These are phyloP conservation scores for Andrena praecox DNA, from an alignment of 2,888 invertebrate species.

Conservation along the genomic window DNA sequence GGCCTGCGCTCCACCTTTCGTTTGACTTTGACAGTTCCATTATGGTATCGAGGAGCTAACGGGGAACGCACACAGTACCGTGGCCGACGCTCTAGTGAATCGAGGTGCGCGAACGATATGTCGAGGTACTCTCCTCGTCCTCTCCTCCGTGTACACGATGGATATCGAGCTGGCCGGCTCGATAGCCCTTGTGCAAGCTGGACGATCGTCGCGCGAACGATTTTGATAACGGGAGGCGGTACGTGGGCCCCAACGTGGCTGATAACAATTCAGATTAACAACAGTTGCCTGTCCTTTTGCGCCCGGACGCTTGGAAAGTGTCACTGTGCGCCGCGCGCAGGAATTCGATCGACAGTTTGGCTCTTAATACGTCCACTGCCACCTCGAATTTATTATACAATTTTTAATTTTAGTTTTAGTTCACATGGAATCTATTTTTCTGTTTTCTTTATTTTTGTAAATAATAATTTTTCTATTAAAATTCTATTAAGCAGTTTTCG, in stretches of 20 bases:
- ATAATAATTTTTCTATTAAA: too few species aligned
- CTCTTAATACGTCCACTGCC: too few species aligned
- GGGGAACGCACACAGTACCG: slow-evolving; percentile 73
- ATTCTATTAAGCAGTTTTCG: too few species aligned
- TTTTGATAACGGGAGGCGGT: neutral
- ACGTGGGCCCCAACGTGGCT: neutral
- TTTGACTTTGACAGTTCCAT: slow-evolving; percentile 83
- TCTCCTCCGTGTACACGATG: slow-evolving; percentile 9
- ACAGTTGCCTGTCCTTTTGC: too few species aligned
- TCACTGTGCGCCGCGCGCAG: too few species aligned
- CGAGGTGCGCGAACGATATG: slow-evolving; percentile 71
- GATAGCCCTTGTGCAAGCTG: slow-evolving; percentile 3
- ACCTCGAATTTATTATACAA: too few species aligned
- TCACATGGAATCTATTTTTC: too few species aligned
- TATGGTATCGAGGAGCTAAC: slow-evolving; percentile 80
- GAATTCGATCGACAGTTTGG: too few species aligned
- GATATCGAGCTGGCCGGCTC: neutral
- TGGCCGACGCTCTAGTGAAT: slow-evolving; percentile 76
- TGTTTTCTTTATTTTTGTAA: too few species aligned
- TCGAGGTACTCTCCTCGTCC: slow-evolving; percentile 58
- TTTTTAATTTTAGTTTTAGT: too few species aligned
- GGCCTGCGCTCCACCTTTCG: slow-evolving; percentile 72
- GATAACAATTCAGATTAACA: neutral
- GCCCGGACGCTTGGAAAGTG: too few species aligned
- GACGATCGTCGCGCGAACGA: neutral